phyloP scores from a whole-genome alignment of 1,140 invertebrate genomes.

The Chlorops oryzae region DNA sequence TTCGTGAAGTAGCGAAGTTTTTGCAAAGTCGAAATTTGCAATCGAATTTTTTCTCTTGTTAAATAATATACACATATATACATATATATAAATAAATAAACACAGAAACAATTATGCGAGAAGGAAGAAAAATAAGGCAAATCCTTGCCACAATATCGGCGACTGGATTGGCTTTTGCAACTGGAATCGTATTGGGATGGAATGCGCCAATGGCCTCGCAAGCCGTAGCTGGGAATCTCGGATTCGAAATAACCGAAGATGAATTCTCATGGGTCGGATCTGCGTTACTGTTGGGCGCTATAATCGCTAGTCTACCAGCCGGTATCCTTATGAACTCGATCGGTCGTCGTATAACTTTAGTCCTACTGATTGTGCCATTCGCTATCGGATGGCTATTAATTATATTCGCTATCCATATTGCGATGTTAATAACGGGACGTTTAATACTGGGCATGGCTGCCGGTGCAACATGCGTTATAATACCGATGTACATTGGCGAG shows the following conservation, averaged over 20 bases:
- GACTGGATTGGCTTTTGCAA: slow-evolving; percentile 55
- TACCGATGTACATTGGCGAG: slow-evolving; percentile 68
- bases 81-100: too few relatives aligned
- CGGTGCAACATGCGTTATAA: slow-evolving; percentile 66
- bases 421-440: slow-evolving; percentile 61
- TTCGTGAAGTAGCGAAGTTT: too few relatives aligned
- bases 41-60: too few relatives aligned
- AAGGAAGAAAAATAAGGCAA: too few relatives aligned
- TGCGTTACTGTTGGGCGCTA: slow-evolving; percentile 43
- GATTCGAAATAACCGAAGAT: slow-evolving; percentile 35
- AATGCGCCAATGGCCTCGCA: slow-evolving; percentile 59
- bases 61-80: too few relatives aligned
- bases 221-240: slow-evolving; percentile 42
- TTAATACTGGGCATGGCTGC: slow-evolving; percentile 60
- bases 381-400: slow-evolving; percentile 63
- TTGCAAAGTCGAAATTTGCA: too few relatives aligned
- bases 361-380: slow-evolving; percentile 59
- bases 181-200: slow-evolving; percentile 63
- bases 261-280: slow-evolving; percentile 39
- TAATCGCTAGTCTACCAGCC: slow-evolving; percentile 57
- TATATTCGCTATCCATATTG: slow-evolving; percentile 54
- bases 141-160: slow-evolving; percentile 48
- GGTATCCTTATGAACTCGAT: slow-evolving; percentile 61
- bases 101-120: too few relatives aligned
- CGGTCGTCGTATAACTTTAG: slow-evolving; percentile 61